phyloP scores from a whole-genome alignment of 2,113 vertebrate species.

The Jaculus jaculus region DNA sequence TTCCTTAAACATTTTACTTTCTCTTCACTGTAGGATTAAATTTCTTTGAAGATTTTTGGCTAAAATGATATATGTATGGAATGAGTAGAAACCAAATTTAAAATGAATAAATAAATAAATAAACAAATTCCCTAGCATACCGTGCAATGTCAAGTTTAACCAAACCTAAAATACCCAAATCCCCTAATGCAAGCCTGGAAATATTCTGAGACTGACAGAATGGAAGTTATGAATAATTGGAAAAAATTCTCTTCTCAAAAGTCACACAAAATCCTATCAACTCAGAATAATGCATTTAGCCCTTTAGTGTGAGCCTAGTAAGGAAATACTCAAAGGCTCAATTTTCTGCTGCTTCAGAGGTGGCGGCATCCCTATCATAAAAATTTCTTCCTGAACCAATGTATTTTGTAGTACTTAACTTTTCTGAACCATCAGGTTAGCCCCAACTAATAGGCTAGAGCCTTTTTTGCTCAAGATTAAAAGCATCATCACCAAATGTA shows the following conservation, averaged over 20 bases:
- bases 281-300: slow-evolving; percentile 45
- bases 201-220: slow-evolving; percentile 20
- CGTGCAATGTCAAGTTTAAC: slow-evolving; percentile 22
- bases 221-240: slow-evolving; percentile 54
- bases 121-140: neutral
- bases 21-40: neutral
- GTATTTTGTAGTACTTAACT: neutral
- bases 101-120: slow-evolving; percentile 51
- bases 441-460: neutral
- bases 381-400: slow-evolving; percentile 37
- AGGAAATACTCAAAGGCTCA: slow-evolving; percentile 45
- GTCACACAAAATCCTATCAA: slow-evolving; percentile 58
- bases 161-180: neutral
- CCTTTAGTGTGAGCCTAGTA: slow-evolving; percentile 52
- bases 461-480: neutral
- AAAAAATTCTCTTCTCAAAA: slow-evolving; percentile 36
- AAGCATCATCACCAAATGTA: neutral
- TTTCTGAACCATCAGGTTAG: neutral
- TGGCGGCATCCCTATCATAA: neutral
- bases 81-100: slow-evolving; percentile 48
- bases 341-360: slow-evolving; percentile 31
- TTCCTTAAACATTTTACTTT: neutral
- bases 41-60: slow-evolving; percentile 39
- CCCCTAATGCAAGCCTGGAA: slow-evolving; percentile 47
- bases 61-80: slow-evolving; percentile 12